Conservation (phyloP, 2,888 invertebrate species). For the Pseudococcus jackbeardsleyi region DNA sequence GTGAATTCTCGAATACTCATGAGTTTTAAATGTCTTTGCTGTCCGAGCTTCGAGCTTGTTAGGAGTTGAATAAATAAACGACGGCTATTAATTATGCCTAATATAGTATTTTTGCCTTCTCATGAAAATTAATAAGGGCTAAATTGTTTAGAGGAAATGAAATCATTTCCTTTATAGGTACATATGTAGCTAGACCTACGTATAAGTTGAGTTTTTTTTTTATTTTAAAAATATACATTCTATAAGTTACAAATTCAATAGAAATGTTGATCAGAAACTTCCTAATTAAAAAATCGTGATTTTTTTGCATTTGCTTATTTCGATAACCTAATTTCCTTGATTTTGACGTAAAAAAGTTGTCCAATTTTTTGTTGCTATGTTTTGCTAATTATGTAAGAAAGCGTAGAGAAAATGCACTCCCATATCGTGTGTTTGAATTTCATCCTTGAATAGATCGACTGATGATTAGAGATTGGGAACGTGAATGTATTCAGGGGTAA, state of each 20-base stretch:
- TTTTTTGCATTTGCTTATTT: background rate
- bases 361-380: background rate
- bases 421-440: too few species aligned
- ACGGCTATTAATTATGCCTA: background rate
- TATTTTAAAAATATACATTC: background rate
- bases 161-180: background rate
- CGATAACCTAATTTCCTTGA: conserved; percentile 9
- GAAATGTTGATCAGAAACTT: background rate
- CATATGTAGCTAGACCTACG: background rate
- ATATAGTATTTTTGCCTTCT: conserved; percentile 4
- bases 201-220: background rate
- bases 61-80: background rate
- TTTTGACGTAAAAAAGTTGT: background rate
- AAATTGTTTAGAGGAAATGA: background rate
- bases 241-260: background rate
- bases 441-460: too few species aligned
- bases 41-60: background rate
- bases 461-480: too few species aligned
- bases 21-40: background rate
- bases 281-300: background rate
- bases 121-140: conserved; percentile 1
- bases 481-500: too few species aligned
- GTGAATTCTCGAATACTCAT: background rate
- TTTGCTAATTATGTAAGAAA: too few species aligned
- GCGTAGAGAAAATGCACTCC: too few species aligned